A percentile compares a stretch with the other conserved stretches of the same genome.
These are phyloP conservation scores for Hyposoter dolosus DNA, from an alignment of 2,888 invertebrate genomes.

Conservation along the genomic window DNA sequence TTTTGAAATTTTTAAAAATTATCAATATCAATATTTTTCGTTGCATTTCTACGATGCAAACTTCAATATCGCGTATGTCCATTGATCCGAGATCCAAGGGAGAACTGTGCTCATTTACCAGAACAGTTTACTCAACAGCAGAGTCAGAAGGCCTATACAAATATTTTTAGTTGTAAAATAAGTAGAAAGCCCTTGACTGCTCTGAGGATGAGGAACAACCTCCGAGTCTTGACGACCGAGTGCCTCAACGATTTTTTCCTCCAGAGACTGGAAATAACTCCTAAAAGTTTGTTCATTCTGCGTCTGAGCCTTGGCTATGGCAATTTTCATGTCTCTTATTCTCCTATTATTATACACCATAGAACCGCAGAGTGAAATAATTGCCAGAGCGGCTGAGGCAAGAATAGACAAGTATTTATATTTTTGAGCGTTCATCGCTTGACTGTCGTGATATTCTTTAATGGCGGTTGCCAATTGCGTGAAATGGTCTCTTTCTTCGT, in stretches of 20 bases:
- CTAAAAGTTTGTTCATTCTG: slow-evolving; percentile 75
- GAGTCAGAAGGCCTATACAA: slow-evolving; percentile 29
- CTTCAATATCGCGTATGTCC: background rate
- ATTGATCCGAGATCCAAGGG: background rate
- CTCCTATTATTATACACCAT: slow-evolving; percentile 81
- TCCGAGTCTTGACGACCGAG: slow-evolving; percentile 10
- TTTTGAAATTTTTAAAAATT: too few species aligned
- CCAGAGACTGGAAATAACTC: slow-evolving; percentile 67
- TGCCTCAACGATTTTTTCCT: slow-evolving; percentile 44
- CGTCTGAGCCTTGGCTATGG: slow-evolving; percentile 74
- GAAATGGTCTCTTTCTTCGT: slow-evolving; percentile 81
- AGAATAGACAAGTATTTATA: slow-evolving; percentile 82
- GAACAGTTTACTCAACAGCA: slow-evolving; percentile 35
- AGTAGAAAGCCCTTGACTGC: background rate
- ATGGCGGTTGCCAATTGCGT: slow-evolving; percentile 81
- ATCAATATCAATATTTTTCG: too few species aligned
- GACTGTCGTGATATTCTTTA: slow-evolving; percentile 83
- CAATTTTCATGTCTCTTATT: slow-evolving; percentile 76
- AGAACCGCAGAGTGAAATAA: slow-evolving; percentile 79
- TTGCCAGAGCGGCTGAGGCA: slow-evolving; percentile 78
- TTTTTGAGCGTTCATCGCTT: slow-evolving; percentile 80
- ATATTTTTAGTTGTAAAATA: slow-evolving; percentile 33
- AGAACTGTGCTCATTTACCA: background rate
- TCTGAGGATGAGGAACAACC: background rate
- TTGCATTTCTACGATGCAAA: background rate